These are phyloP conservation scores for Lepidothrix coronata DNA, from an alignment of 2,113 vertebrate genomes.

Conservation along the genomic window DNA sequence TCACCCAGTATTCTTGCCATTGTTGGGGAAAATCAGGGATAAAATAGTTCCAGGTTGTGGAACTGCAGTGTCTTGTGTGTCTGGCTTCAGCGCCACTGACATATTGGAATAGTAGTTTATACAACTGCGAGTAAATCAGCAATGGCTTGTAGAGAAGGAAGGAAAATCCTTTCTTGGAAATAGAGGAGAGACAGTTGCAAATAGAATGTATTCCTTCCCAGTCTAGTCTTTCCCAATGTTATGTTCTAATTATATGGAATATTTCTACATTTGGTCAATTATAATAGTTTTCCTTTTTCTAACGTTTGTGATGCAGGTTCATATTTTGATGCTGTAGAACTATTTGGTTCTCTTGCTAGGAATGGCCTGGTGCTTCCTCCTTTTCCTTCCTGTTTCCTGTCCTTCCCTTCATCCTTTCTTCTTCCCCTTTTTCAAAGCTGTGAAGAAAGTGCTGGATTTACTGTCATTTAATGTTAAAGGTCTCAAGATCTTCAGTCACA, in stretches of 20 bases:
- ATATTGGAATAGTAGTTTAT: not conserved
- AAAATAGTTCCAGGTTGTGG: not conserved
- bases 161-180: not conserved
- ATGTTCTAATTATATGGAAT: not conserved
- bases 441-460: constrained; percentile 62
- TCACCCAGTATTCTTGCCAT: not conserved
- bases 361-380: constrained; percentile 48
- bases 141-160: not conserved
- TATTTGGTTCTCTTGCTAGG: constrained; percentile 30
- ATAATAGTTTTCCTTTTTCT: constrained; percentile 3
- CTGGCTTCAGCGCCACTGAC: not conserved
- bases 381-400: constrained; percentile 22
- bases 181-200: not conserved
- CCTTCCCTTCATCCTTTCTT: not conserved
- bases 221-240: not conserved
- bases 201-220: not conserved
- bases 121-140: not conserved
- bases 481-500: constrained; percentile 45
- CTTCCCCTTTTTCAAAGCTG: constrained; percentile 14
- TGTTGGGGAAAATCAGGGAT: not conserved
- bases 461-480: constrained; percentile 56
- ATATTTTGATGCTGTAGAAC: constrained; percentile 38
- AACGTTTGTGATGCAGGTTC: not conserved
- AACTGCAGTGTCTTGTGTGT: not conserved
- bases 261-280: not conserved